Conservation (phyloP, 2,113 vertebrate genomes). For the Mormyrus iriodes region DNA sequence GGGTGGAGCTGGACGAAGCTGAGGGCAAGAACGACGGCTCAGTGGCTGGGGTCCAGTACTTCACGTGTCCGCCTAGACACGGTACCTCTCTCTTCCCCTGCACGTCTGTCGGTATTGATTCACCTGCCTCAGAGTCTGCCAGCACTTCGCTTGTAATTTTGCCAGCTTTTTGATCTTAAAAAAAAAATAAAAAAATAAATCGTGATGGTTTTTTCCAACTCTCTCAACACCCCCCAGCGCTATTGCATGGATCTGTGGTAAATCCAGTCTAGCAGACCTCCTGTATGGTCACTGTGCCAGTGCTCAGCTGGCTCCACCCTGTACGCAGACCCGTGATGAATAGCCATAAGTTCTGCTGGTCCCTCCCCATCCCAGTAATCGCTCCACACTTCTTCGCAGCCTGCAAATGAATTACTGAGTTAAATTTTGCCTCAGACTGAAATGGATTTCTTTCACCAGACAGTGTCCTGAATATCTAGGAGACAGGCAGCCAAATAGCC, state of each 20-base stretch:
- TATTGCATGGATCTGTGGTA: background rate
- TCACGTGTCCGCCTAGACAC: constrained; percentile 74
- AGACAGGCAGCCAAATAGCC: background rate
- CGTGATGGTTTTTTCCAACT: background rate
- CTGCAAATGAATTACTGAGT: background rate
- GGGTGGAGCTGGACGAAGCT: constrained; percentile 84
- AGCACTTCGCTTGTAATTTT: background rate
- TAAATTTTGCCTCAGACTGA: background rate
- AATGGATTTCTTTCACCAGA: background rate
- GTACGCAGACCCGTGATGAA: background rate
- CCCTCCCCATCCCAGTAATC: background rate
- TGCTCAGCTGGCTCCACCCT: background rate
- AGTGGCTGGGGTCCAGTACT: constrained; percentile 86
- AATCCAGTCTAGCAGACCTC: background rate
- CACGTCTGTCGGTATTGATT: background rate
- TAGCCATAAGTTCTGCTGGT: background rate
- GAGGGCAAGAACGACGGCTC: constrained; percentile 93
- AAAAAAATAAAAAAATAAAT: background rate
- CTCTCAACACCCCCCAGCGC: background rate
- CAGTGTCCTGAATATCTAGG: background rate
- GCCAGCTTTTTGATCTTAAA: background rate
- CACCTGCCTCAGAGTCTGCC: background rate
- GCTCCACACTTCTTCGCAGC: background rate
- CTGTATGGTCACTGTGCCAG: background rate
- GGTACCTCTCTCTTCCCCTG: constrained; percentile 59